Evolutionary conservation across 1,140 invertebrate species (phyloP).

Genomic region (Pseudomyrmex gracilis): DNA sequence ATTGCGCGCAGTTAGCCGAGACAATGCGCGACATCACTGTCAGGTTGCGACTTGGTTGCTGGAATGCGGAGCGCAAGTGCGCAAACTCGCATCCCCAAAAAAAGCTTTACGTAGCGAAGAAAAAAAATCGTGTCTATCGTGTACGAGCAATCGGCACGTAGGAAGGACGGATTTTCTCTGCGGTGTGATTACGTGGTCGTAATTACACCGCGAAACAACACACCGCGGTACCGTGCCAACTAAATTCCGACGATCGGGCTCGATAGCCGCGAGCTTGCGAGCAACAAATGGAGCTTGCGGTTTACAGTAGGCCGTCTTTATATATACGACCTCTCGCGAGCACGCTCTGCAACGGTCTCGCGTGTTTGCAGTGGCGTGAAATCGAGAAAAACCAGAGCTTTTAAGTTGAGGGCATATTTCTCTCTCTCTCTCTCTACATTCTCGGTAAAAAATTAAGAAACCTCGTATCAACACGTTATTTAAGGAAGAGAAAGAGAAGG

Average conservation of each 20-base stretch:
- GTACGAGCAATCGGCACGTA: constrained; percentile 17
- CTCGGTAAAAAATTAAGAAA: no score
- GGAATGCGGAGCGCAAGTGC: no score
- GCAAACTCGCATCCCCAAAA: constrained; percentile 30
- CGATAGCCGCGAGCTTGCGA: constrained; percentile 57
- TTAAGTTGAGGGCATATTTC: background rate
- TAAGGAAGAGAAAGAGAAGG: no score
- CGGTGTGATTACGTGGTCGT: constrained; percentile 37
- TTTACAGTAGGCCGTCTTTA: constrained; percentile 66
- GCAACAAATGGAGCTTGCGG: constrained; percentile 73
- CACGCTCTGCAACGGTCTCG: background rate
- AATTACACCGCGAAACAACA: background rate
- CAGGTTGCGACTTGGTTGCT: no score
- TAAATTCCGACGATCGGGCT: constrained; percentile 14
- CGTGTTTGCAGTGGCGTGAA: constrained; percentile 25
- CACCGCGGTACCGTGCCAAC: constrained; percentile 47
- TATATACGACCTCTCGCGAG: constrained; percentile 37
- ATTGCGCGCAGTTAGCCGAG: no score
- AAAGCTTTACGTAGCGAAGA: background rate
- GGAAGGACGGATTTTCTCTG: constrained; percentile 58
- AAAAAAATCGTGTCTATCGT: background rate
- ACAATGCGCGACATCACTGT: no score
- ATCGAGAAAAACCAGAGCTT: background rate
- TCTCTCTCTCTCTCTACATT: no score
- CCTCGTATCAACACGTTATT: no score